Evolutionary conservation across 2,797 vertebrate genomes (phyloP), one percentile per base, ranked within the genome.

Genomic region (Cossypha dichroa): DNA sequence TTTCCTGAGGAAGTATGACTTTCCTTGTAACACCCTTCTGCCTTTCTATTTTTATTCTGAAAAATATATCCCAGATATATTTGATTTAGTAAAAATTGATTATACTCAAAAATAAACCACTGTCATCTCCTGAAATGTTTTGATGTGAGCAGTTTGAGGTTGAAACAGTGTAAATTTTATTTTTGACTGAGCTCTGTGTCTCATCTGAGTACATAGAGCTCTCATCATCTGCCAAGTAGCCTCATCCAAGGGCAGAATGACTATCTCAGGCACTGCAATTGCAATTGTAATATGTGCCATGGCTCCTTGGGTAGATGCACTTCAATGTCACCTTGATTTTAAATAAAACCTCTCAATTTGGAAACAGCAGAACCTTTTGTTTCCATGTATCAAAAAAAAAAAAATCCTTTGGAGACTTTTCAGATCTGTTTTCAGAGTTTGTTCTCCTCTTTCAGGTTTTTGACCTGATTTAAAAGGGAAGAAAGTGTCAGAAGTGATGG

Each of bases 251-350:
- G 49, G 64, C 58, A 91, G 34, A 91, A 77, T 36, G 41, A 72
- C 20, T 48, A 67, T 87, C n/a, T 51, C 36, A 22, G 46, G 60
- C 63, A 58, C 17, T 46, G 28, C 22, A 91, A 46, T 55, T 79
- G 36, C 23, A 68, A 33, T 36, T 88, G 45, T 51, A 58, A 67
- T 59, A 22, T 76, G 38, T 69, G 33, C 18, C 21, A 17, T 64
- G 38, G 56, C 21, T 91, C 40, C 54, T 88, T 34, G 51, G 68
- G 43, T 45, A 89, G 78, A 74, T 51, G 46, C 21, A 66, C 38
- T 72, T 88, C 89, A 93, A 40, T 89, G 49, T 80, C 67, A 87
- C 40, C 63, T 56, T 76, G 29, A 68, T 89, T 92, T 92, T 69
- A 85, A 85, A 68, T 43, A 54, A 89, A 92, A 48, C 3, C 6